A percentile compares a stretch with the other conserved stretches of the same genome.
Evolutionary conservation across 2,888 invertebrate genomes (phyloP).

Genomic region (Selenia dentaria): DNA sequence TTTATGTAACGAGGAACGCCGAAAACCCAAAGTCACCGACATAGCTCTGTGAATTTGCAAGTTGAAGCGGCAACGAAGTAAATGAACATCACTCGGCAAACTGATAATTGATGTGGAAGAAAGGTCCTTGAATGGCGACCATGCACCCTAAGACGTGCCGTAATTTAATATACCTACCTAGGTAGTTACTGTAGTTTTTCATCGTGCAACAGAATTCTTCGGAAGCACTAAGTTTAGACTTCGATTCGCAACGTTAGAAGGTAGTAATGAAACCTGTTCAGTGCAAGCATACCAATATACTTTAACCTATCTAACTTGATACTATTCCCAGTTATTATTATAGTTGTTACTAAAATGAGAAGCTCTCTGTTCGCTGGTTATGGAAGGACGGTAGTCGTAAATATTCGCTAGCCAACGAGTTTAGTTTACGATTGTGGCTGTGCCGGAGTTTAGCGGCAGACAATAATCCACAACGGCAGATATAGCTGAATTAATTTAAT

Average conservation of each 20-base stretch:
- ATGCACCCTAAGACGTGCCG: too few species aligned
- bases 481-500: conserved; percentile 24
- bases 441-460: conserved; percentile 37
- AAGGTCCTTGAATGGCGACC: too few species aligned
- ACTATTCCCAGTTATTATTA: conserved; percentile 1
- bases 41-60: too few species aligned
- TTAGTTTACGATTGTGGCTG: conserved; percentile 50
- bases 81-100: too few species aligned
- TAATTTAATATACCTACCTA: too few species aligned
- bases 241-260: conserved; percentile 41
- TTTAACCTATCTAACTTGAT: conserved; percentile 28
- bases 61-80: too few species aligned
- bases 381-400: conserved; percentile 41
- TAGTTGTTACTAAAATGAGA: not conserved
- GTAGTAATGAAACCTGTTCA: conserved; percentile 31
- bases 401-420: conserved; percentile 45
- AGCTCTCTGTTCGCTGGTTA: conserved; percentile 35
- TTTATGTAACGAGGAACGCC: too few species aligned
- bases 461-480: conserved; percentile 22
- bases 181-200: too few species aligned
- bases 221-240: conserved; percentile 47
- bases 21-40: too few species aligned
- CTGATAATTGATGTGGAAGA: too few species aligned
- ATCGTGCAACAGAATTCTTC: too few species aligned
- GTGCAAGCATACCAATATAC: conserved; percentile 38